Evolutionary conservation across 1,140 invertebrate genomes (phyloP), one percentile per base, ranked within the genome.

Genomic region (Phymastichus coffea): DNA sequence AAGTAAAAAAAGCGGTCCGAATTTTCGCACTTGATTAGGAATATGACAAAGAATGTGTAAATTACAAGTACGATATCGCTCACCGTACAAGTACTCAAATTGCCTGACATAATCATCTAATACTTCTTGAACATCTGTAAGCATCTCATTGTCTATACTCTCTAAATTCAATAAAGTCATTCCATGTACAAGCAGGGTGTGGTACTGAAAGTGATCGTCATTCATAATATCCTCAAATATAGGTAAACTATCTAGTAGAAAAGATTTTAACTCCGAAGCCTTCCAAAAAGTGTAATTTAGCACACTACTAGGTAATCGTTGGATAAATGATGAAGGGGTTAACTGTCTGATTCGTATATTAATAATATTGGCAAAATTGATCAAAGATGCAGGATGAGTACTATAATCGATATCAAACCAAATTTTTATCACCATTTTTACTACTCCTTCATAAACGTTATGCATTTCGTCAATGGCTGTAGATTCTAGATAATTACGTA

Each of bases 191-290:
- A 64, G 40, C 8, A 64, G 7, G 4, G 20, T 44, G 10, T 59
- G 35, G 44, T 66, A 49, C 4, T 55, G 19, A n/a, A 66, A 64
- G 33, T 56, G 62, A 33, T 53, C 26, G 7, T 12, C 9, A 22
- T 7, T 10, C 56, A 64, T 52, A 0, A 64, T 37, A 40, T 41
- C 49, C 6, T 23, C 26, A 17, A 66, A 44, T 43, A 62, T 38
- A 10, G 59, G 48, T 7, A 40, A 63, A 9, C 3, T 52, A 59
- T 47, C 55, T 58, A 46, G 59, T 25, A 12, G 56, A 22, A 20
- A 62, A 3, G 19, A n/a, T 51, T 67, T 57, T 40, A 61, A 41
- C 30, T 66, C 38, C n/a, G n/a, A n/a, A n/a, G n/a, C n/a, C 17
- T 37, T 40, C 22, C 23, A 37, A 12, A 23, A 35, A 7, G 20